Percentiles rank a stretch among this genome's conserved stretches.
Evolutionary conservation across 2,113 vertebrate genomes (phyloP).

Genomic region (Australoheros scitulus): DNA sequence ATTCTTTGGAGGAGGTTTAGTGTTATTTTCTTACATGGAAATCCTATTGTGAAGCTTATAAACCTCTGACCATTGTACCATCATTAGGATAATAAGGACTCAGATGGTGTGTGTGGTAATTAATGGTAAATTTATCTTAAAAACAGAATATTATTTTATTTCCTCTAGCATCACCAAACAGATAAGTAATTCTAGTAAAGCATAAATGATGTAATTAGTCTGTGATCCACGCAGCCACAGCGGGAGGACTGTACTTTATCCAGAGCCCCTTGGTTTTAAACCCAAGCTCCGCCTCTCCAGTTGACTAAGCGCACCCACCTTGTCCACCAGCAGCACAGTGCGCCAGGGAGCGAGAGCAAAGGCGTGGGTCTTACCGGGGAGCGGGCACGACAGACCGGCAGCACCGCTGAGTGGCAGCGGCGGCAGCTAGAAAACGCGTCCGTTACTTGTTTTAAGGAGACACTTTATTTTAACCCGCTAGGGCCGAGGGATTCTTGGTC

Average conservation of each 20-base stretch:
- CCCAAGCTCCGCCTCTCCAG: constrained; percentile 75
- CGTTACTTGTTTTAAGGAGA: neutral
- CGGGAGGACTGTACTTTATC: constrained; percentile 65
- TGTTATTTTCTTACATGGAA: neutral
- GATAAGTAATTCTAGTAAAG: neutral
- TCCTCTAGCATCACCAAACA: neutral
- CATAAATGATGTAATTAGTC: constrained; percentile 25
- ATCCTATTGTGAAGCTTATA: neutral
- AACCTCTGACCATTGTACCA: neutral
- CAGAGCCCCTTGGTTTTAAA: constrained; percentile 71
- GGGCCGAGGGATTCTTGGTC: neutral
- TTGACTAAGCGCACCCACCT: constrained; percentile 66
- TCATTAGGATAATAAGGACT: neutral
- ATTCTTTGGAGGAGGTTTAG: neutral
- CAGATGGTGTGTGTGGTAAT: neutral
- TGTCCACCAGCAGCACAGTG: constrained; percentile 57
- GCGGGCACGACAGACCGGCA: neutral
- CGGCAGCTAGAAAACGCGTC: neutral
- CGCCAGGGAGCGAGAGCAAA: constrained; percentile 48
- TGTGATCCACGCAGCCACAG: constrained; percentile 4
- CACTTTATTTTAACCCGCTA: neutral
- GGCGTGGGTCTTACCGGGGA: constrained; percentile 33
- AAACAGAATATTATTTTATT: neutral
- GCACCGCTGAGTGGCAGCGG: neutral
- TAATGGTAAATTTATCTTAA: neutral